Percentiles rank a stretch among this genome's conserved stretches.
phyloP scores from a whole-genome alignment of 2,113 vertebrate species.

The Hippocampus guttulatus region DNA sequence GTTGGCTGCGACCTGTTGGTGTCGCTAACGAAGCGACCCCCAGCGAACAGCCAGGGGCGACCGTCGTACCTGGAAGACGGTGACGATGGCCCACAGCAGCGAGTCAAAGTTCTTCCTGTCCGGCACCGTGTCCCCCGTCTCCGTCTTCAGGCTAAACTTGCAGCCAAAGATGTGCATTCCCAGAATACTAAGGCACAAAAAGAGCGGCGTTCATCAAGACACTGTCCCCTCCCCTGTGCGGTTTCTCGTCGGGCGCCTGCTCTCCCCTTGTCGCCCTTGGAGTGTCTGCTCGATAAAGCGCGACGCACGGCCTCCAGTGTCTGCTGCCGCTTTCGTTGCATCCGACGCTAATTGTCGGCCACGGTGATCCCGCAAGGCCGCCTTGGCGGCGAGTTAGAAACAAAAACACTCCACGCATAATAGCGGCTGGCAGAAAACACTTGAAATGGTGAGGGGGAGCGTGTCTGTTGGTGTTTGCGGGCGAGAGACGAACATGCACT shows the following conservation, averaged over 20 bases:
- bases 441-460: background rate
- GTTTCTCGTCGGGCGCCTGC: background rate
- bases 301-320: conserved; percentile 12
- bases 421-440: background rate
- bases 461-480: background rate
- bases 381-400: conserved; percentile 8
- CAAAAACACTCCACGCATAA: background rate
- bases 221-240: background rate
- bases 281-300: conserved; percentile 23
- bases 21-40: background rate
- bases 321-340: conserved; percentile 29
- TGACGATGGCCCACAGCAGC: conserved; percentile 95
- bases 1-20: background rate
- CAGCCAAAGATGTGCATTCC: conserved; percentile 99
- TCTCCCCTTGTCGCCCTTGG: background rate
- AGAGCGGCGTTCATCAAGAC: background rate
- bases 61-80: conserved; percentile 87
- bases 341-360: conserved; percentile 12
- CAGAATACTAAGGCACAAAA: conserved; percentile 77
- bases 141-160: conserved; percentile 94
- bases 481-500: background rate
- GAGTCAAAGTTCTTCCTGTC: conserved; percentile 98
- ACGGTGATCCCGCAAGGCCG: conserved; percentile 3
- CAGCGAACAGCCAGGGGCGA: background rate
- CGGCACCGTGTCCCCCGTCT: conserved; percentile 89